Percentiles rank a stretch among this genome's conserved stretches.
These are phyloP conservation scores for Clinocottus analis DNA, from an alignment of 2,113 vertebrate genomes.

Conservation along the genomic window DNA sequence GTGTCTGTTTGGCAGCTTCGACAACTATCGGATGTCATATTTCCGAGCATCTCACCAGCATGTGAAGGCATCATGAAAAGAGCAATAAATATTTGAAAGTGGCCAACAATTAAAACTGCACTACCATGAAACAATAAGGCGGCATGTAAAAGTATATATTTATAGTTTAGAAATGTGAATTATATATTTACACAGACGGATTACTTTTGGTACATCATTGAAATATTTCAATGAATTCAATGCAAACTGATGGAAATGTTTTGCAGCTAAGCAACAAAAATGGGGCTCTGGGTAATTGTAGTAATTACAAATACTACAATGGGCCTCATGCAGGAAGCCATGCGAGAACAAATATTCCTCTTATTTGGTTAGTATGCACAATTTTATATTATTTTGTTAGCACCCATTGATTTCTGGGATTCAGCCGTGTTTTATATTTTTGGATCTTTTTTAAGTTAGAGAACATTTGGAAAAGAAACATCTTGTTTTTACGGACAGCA, in stretches of 20 bases:
- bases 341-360: too few species aligned
- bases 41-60: neutral
- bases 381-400: too few species aligned
- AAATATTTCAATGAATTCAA: slow-evolving; percentile 21
- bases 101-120: neutral
- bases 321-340: too few species aligned
- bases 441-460: too few species aligned
- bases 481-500: too few species aligned
- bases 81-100: neutral
- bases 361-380: too few species aligned
- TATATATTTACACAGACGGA: neutral
- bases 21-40: neutral
- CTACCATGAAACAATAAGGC: neutral
- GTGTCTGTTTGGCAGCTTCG: neutral
- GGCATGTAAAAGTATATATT: neutral
- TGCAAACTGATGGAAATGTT: slow-evolving; percentile 18
- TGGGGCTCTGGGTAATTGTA: slow-evolving; percentile 10
- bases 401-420: too few species aligned
- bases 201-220: neutral
- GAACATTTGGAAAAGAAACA: too few species aligned
- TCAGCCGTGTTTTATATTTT: too few species aligned
- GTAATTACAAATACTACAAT: slow-evolving; percentile 5
- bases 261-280: slow-evolving; percentile 18
- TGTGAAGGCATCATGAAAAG: slow-evolving; percentile 23
- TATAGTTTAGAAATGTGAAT: neutral